phyloP scores from a whole-genome alignment of 2,113 vertebrate species.

The Mesitornis unicolor region DNA sequence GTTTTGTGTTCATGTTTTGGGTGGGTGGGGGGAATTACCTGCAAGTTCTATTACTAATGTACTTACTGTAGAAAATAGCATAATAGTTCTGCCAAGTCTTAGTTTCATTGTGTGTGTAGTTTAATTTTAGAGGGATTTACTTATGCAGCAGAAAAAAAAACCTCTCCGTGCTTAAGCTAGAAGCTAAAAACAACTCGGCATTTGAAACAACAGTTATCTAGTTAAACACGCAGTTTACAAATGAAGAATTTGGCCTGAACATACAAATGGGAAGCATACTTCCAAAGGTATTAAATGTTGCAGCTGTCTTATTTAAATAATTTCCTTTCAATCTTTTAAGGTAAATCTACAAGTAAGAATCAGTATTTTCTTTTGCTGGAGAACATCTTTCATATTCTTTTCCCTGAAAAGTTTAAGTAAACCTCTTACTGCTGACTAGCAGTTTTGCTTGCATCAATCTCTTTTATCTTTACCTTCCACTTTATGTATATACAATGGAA shows the following conservation, averaged over 20 bases:
- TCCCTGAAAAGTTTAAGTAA: not conserved
- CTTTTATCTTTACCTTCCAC: not conserved
- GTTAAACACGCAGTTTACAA: not conserved
- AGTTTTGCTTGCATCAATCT: not conserved
- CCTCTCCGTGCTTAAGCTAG: not conserved
- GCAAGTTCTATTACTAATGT: not conserved
- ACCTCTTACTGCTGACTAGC: not conserved
- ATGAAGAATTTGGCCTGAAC: not conserved
- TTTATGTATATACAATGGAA: not conserved
- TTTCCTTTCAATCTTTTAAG: not conserved
- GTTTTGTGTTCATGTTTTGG: not conserved
- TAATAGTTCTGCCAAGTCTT: not conserved
- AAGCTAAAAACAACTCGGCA: not conserved
- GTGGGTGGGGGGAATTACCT: not conserved
- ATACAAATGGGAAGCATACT: not conserved
- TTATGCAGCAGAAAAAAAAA: not conserved
- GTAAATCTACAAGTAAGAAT: not conserved
- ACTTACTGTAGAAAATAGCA: not conserved
- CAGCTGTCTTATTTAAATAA: not conserved
- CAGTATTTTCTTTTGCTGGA: not conserved
- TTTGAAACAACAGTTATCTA: not conserved
- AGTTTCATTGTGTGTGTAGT: not conserved
- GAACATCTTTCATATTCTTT: not conserved
- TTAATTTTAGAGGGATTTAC: constrained; percentile 23
- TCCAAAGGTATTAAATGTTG: not conserved